Percentiles rank a stretch among this genome's conserved stretches.
Evolutionary conservation across 2,113 vertebrate genomes (phyloP).

Genomic region (Morone saxatilis): DNA sequence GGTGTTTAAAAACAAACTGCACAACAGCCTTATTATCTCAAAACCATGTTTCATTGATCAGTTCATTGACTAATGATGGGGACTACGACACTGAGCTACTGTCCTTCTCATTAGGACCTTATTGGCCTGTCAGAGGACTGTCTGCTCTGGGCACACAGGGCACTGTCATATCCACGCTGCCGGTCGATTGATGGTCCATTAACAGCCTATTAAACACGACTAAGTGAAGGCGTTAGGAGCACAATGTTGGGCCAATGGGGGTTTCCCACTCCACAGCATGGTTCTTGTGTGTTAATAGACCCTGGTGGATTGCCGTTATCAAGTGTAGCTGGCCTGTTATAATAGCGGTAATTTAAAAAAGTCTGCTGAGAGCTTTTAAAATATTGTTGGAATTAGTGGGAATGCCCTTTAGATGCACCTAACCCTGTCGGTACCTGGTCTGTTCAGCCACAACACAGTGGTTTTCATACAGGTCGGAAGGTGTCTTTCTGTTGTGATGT

Average conservation of each 20-base stretch:
- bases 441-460: background rate
- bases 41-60: conserved; percentile 77
- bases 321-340: conserved; percentile 50
- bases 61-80: conserved; percentile 70
- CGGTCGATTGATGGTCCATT: conserved; percentile 82
- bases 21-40: conserved; percentile 67
- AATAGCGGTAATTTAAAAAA: conserved; percentile 45
- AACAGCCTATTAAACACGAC: conserved; percentile 82
- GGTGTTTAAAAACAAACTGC: conserved; percentile 46
- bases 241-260: conserved; percentile 71
- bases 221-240: conserved; percentile 76
- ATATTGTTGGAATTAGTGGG: conserved; percentile 22
- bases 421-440: background rate
- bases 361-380: conserved; percentile 30
- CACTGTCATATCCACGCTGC: conserved; percentile 77
- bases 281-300: conserved; percentile 70
- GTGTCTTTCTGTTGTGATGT: conserved; percentile 11
- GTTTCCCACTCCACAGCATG: conserved; percentile 68
- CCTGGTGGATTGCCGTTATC: conserved; percentile 56
- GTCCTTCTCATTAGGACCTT: conserved; percentile 77
- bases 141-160: conserved; percentile 63
- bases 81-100: conserved; percentile 67
- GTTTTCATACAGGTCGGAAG: background rate
- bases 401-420: background rate
- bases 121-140: conserved; percentile 75